phyloP scores from a whole-genome alignment of 2,113 vertebrate species.

The Pelusios castaneus region DNA sequence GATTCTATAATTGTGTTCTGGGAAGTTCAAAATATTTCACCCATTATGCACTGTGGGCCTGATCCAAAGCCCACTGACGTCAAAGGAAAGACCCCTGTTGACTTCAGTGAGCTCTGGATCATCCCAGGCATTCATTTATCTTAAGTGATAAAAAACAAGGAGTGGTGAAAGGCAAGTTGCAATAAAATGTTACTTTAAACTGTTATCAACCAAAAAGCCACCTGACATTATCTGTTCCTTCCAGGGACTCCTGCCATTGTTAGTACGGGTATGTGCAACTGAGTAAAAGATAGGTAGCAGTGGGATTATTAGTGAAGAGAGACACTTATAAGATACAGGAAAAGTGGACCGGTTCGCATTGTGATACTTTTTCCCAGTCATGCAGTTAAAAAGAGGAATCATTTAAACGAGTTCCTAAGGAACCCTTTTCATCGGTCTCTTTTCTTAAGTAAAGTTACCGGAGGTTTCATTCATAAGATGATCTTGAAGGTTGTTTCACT shows the following conservation, averaged over 20 bases:
- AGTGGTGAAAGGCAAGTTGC: slow-evolving; percentile 69
- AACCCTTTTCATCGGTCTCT: slow-evolving; percentile 70
- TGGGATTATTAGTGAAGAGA: slow-evolving; percentile 71
- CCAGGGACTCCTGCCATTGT: slow-evolving; percentile 63
- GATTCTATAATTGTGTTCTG: slow-evolving; percentile 39
- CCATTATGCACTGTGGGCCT: slow-evolving; percentile 36
- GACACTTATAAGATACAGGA: slow-evolving; percentile 68
- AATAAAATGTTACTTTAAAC: slow-evolving; percentile 71
- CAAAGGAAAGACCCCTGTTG: neutral
- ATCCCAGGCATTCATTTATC: slow-evolving; percentile 49
- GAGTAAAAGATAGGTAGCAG: slow-evolving; percentile 66
- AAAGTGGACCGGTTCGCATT: slow-evolving; percentile 51
- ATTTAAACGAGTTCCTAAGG: slow-evolving; percentile 68
- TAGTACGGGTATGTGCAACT: slow-evolving; percentile 68
- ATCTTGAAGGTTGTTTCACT: slow-evolving; percentile 77
- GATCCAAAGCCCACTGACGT: neutral
- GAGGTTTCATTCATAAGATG: slow-evolving; percentile 77
- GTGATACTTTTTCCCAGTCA: slow-evolving; percentile 57
- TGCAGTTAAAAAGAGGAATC: slow-evolving; percentile 70
- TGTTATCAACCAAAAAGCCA: slow-evolving; percentile 50
- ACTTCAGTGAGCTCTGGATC: neutral
- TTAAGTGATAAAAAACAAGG: slow-evolving; percentile 68
- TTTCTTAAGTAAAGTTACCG: slow-evolving; percentile 71
- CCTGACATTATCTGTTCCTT: slow-evolving; percentile 67
- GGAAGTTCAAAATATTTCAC: slow-evolving; percentile 51